These are phyloP conservation scores for Oreonectes daqikongensis DNA, from an alignment of 2,797 vertebrate genomes.

Conservation along the genomic window DNA sequence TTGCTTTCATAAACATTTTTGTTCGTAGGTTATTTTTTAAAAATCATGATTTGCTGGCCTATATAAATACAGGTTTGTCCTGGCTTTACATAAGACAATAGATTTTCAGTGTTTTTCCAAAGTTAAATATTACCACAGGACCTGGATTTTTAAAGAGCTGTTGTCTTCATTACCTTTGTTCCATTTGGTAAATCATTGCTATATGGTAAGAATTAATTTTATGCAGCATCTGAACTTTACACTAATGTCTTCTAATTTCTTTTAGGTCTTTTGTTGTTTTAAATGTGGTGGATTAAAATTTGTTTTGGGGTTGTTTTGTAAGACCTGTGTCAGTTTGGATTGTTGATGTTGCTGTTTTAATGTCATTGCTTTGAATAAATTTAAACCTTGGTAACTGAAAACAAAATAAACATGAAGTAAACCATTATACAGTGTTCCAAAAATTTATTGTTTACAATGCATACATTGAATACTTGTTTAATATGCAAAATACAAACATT, in stretches of 20 bases:
- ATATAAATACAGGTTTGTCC: background rate
- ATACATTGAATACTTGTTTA: slow-evolving; percentile 28
- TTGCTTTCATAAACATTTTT: background rate
- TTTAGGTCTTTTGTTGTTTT: background rate
- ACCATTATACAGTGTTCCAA: background rate
- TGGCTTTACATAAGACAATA: background rate
- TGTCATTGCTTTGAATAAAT: background rate
- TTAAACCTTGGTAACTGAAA: background rate
- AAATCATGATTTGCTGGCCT: background rate
- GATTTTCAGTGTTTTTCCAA: background rate
- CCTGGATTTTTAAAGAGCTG: background rate
- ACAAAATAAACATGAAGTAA: no score
- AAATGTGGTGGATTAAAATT: slow-evolving; percentile 3
- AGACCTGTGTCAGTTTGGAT: background rate
- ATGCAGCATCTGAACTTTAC: background rate
- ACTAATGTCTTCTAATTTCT: background rate
- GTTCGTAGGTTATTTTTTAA: background rate
- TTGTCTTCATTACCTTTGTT: background rate
- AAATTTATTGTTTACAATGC: slow-evolving; percentile 26
- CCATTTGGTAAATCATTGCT: background rate
- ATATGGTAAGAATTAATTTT: background rate
- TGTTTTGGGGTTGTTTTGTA: background rate
- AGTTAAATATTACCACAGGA: background rate
- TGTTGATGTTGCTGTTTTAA: background rate
- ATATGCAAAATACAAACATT: slow-evolving; percentile 53